Base-by-base conservation (phyloP, 2,888 invertebrate species). In the Nasonia oneida region DNA sequence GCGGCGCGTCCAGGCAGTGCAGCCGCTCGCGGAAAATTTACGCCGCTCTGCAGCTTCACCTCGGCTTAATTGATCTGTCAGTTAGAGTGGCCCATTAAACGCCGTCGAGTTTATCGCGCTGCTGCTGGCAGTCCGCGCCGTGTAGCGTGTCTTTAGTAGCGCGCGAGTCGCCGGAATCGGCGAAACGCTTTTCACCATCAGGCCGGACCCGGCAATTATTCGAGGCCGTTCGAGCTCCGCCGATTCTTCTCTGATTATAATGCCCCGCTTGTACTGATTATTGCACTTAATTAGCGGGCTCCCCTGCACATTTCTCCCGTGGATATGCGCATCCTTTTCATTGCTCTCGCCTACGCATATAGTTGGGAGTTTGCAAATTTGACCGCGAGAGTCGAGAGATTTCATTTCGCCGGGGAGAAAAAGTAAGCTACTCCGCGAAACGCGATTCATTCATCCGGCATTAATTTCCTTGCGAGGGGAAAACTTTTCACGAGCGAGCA, bases 41-140 rank as follows among this genome's bases (percentile, higher is more conserved):
- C 71, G 71, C 42, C 61, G 71, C 39, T 53, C 79, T 5, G n/a
- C 23, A 61, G 50, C 79, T 84, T 84, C 75, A 80, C 53, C 84
- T 73, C 29, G 78, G 78, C 50, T 79, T 85, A 85, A 85, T 82
- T 85, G 85, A 85, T 85, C 85, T 74, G 85, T 85, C 85, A 82
- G 81, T 85, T 82, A 82, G 67, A 73, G 39, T 81, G 42, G 57
- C 71, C 78, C 74, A 78, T 82, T 85, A 82, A 85, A 75, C 67
- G 82, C 71, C 75, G 57, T 73, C 33, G 61, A 61, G 23, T 67
- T 80, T 83, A 83, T 78, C 79, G 64, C 42, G 18, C 33, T 10
- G 15, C 50, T 10, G 39, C 12, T 15, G 79, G 79, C 47, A n/a
- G 18, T 6, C n/a, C 29, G 29, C 29, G 18, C 47, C 33, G 14